Evolutionary conservation across 2,113 vertebrate species (phyloP).

Genomic region (Gymnarchus niloticus): DNA sequence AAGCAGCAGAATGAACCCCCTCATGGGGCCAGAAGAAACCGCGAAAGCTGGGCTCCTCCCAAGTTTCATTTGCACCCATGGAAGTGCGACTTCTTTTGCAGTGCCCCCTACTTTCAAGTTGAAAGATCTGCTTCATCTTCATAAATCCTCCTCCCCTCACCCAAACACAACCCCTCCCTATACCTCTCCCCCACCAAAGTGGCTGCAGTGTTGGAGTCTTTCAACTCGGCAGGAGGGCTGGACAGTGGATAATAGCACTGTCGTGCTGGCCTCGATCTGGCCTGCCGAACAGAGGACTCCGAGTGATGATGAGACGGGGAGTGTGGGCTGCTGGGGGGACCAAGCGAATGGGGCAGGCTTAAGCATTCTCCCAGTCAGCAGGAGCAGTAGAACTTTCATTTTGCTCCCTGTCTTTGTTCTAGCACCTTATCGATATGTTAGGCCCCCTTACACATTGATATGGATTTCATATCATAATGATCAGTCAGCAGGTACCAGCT

Average conservation of each 20-base stretch:
- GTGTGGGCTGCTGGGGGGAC: background rate
- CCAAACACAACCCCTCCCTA: background rate
- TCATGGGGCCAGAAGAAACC: background rate
- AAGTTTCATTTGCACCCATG: slow-evolving; percentile 15
- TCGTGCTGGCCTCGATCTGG: slow-evolving; percentile 20
- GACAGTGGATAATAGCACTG: slow-evolving; percentile 8
- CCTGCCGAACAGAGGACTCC: background rate
- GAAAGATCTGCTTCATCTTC: slow-evolving; percentile 13
- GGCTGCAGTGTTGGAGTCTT: slow-evolving; percentile 19
- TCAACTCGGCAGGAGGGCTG: slow-evolving; percentile 32
- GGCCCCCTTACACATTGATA: background rate
- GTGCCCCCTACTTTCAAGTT: slow-evolving; percentile 1
- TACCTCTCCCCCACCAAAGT: background rate
- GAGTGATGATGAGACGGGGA: background rate
- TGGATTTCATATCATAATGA: background rate
- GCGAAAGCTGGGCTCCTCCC: background rate
- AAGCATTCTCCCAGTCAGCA: background rate
- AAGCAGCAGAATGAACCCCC: slow-evolving; percentile 32
- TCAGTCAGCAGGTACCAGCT: background rate
- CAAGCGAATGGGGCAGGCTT: background rate
- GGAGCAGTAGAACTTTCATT: background rate
- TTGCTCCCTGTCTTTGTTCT: background rate
- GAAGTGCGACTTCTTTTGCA: slow-evolving; percentile 1
- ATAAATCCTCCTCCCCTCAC: slow-evolving; percentile 18
- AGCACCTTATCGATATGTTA: background rate